phyloP scores from a whole-genome alignment of 2,113 vertebrate genomes.

The Cygnus buccinator region DNA sequence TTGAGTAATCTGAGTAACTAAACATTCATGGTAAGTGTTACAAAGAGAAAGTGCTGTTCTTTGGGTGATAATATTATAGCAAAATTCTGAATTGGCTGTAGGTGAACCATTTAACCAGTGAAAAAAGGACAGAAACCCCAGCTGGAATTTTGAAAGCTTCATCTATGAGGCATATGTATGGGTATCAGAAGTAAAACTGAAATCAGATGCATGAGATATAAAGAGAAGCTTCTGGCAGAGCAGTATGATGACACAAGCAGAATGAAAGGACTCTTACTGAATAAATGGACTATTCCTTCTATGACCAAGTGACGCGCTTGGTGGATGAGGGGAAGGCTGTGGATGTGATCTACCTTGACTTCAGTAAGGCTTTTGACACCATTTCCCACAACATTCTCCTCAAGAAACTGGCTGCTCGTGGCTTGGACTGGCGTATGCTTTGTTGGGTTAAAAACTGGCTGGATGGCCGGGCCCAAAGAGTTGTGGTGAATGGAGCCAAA shows the following conservation, averaged over 20 bases:
- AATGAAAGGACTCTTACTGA: background rate
- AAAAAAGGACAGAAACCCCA: background rate
- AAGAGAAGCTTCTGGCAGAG: background rate
- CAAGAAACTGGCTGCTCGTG: no score
- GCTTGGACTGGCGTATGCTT: no score
- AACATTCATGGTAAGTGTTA: background rate
- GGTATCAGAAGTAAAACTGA: background rate
- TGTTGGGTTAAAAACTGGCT: no score
- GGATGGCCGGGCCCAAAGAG: no score
- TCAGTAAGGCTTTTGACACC: no score
- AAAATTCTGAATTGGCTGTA: background rate
- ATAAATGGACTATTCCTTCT: background rate
- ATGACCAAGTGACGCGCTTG: no score
- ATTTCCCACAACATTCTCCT: no score
- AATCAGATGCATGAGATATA: background rate
- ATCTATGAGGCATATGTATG: background rate
- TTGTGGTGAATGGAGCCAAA: no score
- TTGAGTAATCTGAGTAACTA: background rate
- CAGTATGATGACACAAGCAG: background rate
- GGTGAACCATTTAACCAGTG: background rate
- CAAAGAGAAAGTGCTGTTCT: background rate
- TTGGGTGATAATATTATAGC: background rate
- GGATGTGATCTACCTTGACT: no score
- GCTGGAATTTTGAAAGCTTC: background rate
- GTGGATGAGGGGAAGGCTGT: no score